A percentile compares a stretch with the other conserved stretches of the same genome.
phyloP scores from a whole-genome alignment of 2,888 invertebrate genomes.

The Rhogogaster chlorosoma region DNA sequence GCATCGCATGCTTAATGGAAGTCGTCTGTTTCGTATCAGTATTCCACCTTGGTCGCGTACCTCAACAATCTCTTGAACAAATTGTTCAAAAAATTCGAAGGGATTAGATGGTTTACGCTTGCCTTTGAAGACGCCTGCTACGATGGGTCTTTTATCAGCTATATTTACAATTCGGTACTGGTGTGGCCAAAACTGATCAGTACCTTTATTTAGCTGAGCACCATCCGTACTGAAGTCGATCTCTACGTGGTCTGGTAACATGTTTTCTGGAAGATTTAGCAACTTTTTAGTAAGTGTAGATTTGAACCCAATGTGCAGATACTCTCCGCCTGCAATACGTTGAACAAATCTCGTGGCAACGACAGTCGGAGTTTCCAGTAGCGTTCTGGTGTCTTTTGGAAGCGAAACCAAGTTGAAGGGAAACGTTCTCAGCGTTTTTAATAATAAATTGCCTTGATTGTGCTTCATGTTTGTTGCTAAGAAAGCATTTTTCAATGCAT shows the following conservation, averaged over 20 bases:
- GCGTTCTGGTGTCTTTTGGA: conserved; percentile 51
- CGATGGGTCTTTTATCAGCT: conserved; percentile 46
- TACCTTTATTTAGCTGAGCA: conserved; percentile 9
- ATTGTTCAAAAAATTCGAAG: conserved; percentile 50
- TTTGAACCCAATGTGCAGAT: conserved; percentile 54
- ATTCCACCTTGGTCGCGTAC: conserved; percentile 47
- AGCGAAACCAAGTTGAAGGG: conserved; percentile 47
- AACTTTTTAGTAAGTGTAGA: conserved; percentile 33
- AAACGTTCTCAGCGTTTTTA: conserved; percentile 44
- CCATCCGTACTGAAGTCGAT: conserved; percentile 48
- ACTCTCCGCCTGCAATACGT: conserved; percentile 45
- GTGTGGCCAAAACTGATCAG: conserved; percentile 54
- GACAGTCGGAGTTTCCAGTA: conserved; percentile 50
- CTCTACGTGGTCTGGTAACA: conserved; percentile 18
- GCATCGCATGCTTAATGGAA: conserved; percentile 44
- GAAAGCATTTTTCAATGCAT: no score
- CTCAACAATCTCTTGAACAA: conserved; percentile 40
- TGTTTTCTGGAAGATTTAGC: background rate
- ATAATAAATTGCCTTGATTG: conserved; percentile 34
- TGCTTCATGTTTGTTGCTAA: no score
- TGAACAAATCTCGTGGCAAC: conserved; percentile 44
- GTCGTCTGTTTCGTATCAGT: conserved; percentile 20
- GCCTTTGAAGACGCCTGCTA: conserved; percentile 52
- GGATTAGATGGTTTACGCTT: conserved; percentile 44
- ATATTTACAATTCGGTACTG: conserved; percentile 53